Conservation (phyloP, 2,797 vertebrate species). For the Tinamus major region DNA sequence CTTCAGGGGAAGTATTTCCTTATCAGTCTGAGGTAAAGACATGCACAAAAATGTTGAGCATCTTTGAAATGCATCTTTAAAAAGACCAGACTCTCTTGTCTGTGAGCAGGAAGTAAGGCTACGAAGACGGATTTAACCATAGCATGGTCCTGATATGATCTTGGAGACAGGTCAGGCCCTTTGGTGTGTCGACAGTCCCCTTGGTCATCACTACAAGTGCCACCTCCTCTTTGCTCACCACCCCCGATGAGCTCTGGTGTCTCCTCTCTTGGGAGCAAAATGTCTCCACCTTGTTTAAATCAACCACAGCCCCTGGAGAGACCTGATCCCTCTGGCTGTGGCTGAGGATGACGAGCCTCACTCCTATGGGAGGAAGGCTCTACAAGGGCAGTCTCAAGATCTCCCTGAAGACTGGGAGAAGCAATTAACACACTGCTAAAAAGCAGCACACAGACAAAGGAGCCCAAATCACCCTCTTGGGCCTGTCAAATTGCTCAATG, state of each 20-base stretch:
- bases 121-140: background rate
- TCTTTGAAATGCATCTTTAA: background rate
- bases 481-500: background rate
- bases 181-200: background rate
- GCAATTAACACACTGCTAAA: background rate
- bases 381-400: background rate
- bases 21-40: background rate
- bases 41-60: background rate
- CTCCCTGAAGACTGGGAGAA: background rate
- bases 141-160: background rate
- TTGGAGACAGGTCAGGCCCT: background rate
- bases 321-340: too few species aligned
- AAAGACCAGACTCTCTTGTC: background rate
- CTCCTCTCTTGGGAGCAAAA: background rate
- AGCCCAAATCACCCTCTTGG: background rate
- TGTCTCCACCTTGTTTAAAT: background rate
- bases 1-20: conserved; percentile 2
- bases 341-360: background rate
- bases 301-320: background rate
- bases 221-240: accelerated
- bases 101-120: background rate
- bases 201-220: background rate
- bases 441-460: background rate
- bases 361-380: background rate
- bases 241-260: background rate